Evolutionary conservation across 2,888 invertebrate genomes (phyloP), one percentile per base, ranked within the genome.

Genomic region (Drosophila imparisetae): DNA sequence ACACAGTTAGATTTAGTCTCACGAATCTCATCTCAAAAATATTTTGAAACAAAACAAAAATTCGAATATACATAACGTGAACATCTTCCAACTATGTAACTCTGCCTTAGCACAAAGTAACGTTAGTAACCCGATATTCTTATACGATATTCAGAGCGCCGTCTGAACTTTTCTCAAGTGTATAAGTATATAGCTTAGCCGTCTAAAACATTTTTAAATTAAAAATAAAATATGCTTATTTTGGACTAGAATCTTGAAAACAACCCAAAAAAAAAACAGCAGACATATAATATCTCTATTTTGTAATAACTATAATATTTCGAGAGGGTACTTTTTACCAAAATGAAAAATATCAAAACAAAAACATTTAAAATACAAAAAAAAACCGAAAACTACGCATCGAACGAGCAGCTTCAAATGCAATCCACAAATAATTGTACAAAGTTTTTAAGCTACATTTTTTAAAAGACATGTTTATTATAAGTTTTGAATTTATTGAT

Each of bases 101-200:
- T 87, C 80, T 89, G 85, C 85, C 85, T 86, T 86, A 89, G 90
- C 90, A 86, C 70, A 78, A 84, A 75, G 69, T 76, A 83, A 85
- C 64, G 67, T 83, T 75, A 78, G 49, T 69, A 86, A 81, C 52
- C 78, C 84, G 66, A 69, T 74, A 79, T 75, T 83, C 69, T 59
- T 61, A 66, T 27, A 83, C 59, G 69, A 72, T 64, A 71, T 66
- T 83, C 48, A 48, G 38, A 49, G 49, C 24, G 10, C 21, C 34
- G 21, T 50, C 30, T 32, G 11, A 27, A 55, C 29, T 29, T 53
- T 32, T 52, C 40, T 75, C 32, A 42, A 61, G 48, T 61, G 24
- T 15, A 52, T 52, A 54, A 18, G 18, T 36, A 38, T 27, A 54
- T 24, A 55, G 69, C 64, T 71, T 59, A 58, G 60, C 48, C 36